Conservation (phyloP, 2,888 invertebrate genomes). For the Proisotoma minuta region DNA sequence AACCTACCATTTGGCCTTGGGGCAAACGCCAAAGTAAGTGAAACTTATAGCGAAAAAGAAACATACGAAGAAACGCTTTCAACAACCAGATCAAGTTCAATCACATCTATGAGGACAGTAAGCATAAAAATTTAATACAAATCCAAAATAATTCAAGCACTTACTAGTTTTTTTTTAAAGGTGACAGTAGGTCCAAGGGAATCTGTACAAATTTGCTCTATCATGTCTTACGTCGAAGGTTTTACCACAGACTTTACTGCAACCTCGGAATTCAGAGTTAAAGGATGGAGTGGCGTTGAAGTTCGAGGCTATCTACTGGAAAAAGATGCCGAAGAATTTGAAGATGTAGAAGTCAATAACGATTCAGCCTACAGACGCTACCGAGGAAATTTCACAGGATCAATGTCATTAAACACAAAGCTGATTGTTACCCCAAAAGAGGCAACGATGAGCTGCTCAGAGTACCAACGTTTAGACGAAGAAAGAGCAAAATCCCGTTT, state of each 20-base stretch:
- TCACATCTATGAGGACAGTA: neutral
- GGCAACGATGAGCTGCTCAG: too few relatives aligned
- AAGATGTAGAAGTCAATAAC: neutral
- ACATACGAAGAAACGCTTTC: neutral
- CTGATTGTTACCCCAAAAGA: neutral
- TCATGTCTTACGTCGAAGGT: neutral
- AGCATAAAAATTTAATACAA: neutral
- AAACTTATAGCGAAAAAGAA: neutral
- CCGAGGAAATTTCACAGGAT: neutral
- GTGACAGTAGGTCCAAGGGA: neutral
- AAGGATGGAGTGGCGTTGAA: neutral
- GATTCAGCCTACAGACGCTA: neutral
- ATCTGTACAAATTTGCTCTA: neutral
- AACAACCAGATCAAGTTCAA: neutral
- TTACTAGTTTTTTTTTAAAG: neutral
- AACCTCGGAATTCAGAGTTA: neutral
- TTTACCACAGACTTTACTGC: neutral
- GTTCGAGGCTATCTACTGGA: neutral
- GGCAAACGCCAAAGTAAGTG: neutral
- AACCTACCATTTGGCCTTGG: neutral
- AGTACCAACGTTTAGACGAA: too few relatives aligned
- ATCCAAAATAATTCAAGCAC: neutral
- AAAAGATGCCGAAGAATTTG: neutral
- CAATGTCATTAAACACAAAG: neutral
- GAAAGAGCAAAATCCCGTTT: too few relatives aligned